Evolutionary conservation across 2,888 invertebrate genomes (phyloP).

Genomic region (Amiota minor): DNA sequence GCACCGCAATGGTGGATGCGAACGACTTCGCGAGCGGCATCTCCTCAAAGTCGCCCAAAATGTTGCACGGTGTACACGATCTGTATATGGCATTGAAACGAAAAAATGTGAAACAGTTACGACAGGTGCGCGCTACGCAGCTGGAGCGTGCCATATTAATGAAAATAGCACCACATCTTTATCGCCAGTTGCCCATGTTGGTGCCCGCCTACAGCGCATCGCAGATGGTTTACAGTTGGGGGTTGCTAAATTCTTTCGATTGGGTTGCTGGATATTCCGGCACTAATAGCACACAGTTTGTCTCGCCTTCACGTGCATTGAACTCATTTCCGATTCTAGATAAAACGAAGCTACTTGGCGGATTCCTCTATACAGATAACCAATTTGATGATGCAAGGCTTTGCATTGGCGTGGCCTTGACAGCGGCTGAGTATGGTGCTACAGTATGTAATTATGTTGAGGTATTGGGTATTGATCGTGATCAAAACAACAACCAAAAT

Average conservation of each 20-base stretch:
- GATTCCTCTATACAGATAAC: constrained; percentile 98
- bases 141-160: constrained; percentile 95
- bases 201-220: constrained; percentile 98
- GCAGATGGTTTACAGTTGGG: constrained; percentile 98
- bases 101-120: constrained; percentile 92
- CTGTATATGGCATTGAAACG: constrained; percentile 95
- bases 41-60: constrained; percentile 95
- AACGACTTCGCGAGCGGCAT: constrained; percentile 97
- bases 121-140: constrained; percentile 98
- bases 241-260: constrained; percentile 98
- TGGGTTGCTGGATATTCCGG: constrained; percentile 95
- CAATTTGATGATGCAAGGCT: constrained; percentile 99
- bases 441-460: constrained; percentile 93
- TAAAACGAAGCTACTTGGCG: constrained; percentile 93
- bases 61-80: constrained; percentile 97
- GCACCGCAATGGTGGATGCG: constrained; percentile 93
- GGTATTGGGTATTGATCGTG: constrained; percentile 73
- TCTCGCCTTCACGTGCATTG: constrained; percentile 92
- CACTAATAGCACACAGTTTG: constrained; percentile 93
- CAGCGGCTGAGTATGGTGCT: constrained; percentile 95
- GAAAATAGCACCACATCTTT: constrained; percentile 95
- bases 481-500: neutral
- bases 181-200: constrained; percentile 97
- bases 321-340: constrained; percentile 98
- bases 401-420: constrained; percentile 95